Percentiles rank a stretch among this genome's conserved stretches.
These are phyloP conservation scores for Tiphia femorata DNA, from an alignment of 2,888 invertebrate species.

Conservation along the genomic window DNA sequence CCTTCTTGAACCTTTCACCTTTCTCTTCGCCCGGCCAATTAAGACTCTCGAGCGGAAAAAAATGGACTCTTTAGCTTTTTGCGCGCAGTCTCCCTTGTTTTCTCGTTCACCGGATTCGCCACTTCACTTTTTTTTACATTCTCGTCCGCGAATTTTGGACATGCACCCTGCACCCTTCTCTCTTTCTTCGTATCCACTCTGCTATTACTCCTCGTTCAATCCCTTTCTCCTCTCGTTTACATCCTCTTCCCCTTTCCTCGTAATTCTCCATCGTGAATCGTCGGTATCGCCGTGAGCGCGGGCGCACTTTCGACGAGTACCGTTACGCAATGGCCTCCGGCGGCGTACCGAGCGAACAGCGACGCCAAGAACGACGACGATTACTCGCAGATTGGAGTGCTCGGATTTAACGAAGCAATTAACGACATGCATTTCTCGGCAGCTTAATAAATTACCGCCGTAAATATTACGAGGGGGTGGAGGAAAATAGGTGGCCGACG, in stretches of 20 bases:
- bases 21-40: too few relatives aligned
- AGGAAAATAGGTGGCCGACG: neutral
- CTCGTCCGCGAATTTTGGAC: too few relatives aligned
- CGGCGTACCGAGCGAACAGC: too few relatives aligned
- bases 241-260: neutral
- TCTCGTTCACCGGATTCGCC: too few relatives aligned
- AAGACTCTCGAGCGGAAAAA: too few relatives aligned
- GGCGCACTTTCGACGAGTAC: conserved; percentile 24
- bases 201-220: neutral
- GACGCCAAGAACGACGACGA: conserved; percentile 11
- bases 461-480: conserved; percentile 7
- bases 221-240: neutral
- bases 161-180: neutral
- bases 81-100: too few relatives aligned
- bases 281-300: neutral
- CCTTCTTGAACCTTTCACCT: too few relatives aligned
- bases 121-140: too few relatives aligned
- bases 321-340: conserved; percentile 33
- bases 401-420: conserved; percentile 34
- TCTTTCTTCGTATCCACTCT: neutral
- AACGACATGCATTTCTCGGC: conserved; percentile 25
- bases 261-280: neutral
- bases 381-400: conserved; percentile 19
- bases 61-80: too few relatives aligned
- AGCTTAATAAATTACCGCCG: conserved; percentile 19